phyloP scores from a whole-genome alignment of 2,113 vertebrate genomes.

The Gobiocypris rarus region DNA sequence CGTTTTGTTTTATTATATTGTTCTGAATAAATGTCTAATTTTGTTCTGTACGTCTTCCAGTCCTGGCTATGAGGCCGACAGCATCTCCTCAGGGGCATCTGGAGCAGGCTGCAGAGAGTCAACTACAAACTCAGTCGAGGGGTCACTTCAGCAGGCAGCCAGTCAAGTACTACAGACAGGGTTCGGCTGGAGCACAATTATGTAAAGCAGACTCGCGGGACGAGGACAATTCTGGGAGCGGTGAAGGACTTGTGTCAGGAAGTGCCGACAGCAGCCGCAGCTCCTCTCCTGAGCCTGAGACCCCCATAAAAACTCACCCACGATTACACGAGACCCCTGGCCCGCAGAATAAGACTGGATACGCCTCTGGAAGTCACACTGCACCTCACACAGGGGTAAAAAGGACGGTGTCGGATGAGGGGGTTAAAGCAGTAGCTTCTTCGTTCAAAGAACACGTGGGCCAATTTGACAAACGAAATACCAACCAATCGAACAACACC shows the following conservation, averaged over 20 bases:
- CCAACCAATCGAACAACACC: slow-evolving; percentile 57
- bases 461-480: slow-evolving; percentile 41
- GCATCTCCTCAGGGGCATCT: slow-evolving; percentile 49
- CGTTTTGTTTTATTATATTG: background rate
- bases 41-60: slow-evolving; percentile 52
- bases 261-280: slow-evolving; percentile 66
- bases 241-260: slow-evolving; percentile 49
- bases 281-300: slow-evolving; percentile 66
- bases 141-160: slow-evolving; percentile 83
- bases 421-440: slow-evolving; percentile 5
- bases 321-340: slow-evolving; percentile 71
- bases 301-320: slow-evolving; percentile 45
- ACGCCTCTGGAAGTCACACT: slow-evolving; percentile 26
- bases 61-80: slow-evolving; percentile 73
- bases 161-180: slow-evolving; percentile 77
- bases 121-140: slow-evolving; percentile 67
- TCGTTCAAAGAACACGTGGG: slow-evolving; percentile 28
- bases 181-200: slow-evolving; percentile 56
- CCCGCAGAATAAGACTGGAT: slow-evolving; percentile 63
- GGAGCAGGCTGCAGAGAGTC: slow-evolving; percentile 33
- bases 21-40: background rate
- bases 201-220: slow-evolving; percentile 49
- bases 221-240: background rate
- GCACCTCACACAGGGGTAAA: slow-evolving; percentile 62
- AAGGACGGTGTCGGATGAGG: slow-evolving; percentile 64